Base-by-base conservation (phyloP, 2,797 vertebrate species). In the Enteromius afrohamiltoni region DNA sequence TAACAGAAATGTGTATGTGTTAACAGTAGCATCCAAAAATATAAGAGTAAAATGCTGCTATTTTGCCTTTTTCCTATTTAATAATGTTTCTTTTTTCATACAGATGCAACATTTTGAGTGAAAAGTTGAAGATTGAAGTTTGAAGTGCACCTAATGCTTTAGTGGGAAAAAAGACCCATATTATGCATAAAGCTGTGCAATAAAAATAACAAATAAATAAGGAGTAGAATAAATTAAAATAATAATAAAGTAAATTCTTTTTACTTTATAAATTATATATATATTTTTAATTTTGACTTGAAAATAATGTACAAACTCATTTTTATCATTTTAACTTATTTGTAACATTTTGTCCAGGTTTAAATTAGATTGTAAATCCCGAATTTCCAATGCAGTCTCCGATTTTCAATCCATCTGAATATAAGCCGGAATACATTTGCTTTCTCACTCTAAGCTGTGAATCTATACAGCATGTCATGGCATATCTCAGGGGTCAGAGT, bases 361-460 rank as follows among this genome's bases (percentile, higher is more conserved):
- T n/a, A 3, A 17, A 53, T 31, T 58, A 58, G 16, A 29, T 69
- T 14, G 69, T 23, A 11, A 42, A 68, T 67, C 9, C 49, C 7
- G 10, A 26, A 40, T 82, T 76, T 51, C n/a, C 55, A 65, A n/a
- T 67, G 47, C 68, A 3, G 13, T 45, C 40, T 70, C 40, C 16
- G 49, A 51, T 17, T 7, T 83, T 29, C 69, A 47, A 55, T 10
- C 37, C 10, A 26, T 0, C 45, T 75, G 80, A 73, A 69, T 37
- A 82, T 73, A 75, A 58, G 62, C 62, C 2, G 11, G 34, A 62
- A 83, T 37, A 78, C 64, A 62, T 77, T 78, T 51, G 3, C 26
- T 71, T 82, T 62, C 71, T 82, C 64, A 31, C 26, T n/a, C 26
- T 53, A 29, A 49, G 5, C 29, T 51, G 53, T 37, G 29, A 75